Percentiles rank a stretch among this genome's conserved stretches.
These are phyloP conservation scores for Paelopatides confundens DNA, from an alignment of 53 echinoderm and acorn worm genomes.

Conservation along the genomic window DNA sequence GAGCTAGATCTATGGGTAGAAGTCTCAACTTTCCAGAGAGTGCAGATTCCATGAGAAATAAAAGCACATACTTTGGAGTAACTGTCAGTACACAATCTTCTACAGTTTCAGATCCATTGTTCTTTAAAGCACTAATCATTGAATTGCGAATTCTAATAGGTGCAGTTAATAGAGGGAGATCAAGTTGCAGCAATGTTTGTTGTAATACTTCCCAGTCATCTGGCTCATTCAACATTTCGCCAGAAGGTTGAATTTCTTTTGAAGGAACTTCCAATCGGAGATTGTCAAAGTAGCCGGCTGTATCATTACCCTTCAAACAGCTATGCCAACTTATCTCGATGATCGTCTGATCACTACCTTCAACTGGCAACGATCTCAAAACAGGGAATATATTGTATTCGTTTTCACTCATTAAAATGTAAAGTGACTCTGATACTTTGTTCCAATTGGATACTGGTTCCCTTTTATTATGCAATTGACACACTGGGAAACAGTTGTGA, in stretches of 20 bases:
- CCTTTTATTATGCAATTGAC: background rate
- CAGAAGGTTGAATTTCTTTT: background rate
- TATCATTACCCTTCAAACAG: background rate
- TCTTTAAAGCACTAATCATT: background rate
- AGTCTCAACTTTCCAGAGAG: background rate
- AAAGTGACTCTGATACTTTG: background rate
- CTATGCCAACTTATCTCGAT: background rate
- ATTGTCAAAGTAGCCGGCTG: conserved; percentile 29
- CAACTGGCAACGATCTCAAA: background rate
- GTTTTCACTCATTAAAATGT: background rate
- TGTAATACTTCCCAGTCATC: conserved; percentile 3
- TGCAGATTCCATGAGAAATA: background rate
- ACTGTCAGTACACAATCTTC: background rate
- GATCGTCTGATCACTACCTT: background rate
- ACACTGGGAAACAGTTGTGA: conserved; percentile 2
- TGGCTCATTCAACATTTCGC: background rate
- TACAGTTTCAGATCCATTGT: background rate
- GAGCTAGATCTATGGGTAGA: background rate
- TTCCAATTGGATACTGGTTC: background rate
- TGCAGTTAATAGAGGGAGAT: background rate
- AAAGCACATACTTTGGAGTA: background rate
- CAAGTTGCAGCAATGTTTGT: background rate
- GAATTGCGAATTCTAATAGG: background rate
- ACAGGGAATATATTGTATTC: conserved; percentile 3
- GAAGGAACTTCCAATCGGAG: background rate